These are phyloP conservation scores for Tylochromis polylepis DNA, from an alignment of 2,113 vertebrate genomes.

Conservation along the genomic window DNA sequence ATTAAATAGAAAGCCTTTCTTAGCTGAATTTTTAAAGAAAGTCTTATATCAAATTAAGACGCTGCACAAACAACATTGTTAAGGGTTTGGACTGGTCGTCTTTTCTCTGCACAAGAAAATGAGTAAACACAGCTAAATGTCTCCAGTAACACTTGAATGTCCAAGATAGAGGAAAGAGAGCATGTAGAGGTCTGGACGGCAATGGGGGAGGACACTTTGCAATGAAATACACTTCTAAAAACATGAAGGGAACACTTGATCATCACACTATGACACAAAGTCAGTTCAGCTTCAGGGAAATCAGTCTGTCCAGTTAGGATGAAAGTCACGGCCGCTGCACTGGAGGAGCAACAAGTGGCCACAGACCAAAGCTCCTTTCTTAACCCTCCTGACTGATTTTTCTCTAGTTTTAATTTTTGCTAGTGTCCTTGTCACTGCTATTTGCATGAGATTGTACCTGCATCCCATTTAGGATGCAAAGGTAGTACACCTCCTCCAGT, in stretches of 20 bases:
- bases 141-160: not conserved
- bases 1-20: rapidly evolving
- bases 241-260: not conserved
- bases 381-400: not conserved
- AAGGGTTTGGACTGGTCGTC: conserved; percentile 28
- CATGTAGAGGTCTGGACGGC: not conserved
- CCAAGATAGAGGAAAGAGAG: not conserved
- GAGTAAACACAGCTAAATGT: not conserved
- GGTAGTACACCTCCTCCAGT: not conserved
- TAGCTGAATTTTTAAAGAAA: not conserved
- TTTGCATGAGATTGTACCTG: not conserved
- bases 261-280: not conserved
- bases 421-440: not conserved
- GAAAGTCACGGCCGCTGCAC: not conserved
- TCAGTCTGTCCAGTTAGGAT: not conserved
- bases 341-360: not conserved
- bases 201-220: not conserved
- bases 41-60: not conserved
- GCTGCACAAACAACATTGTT: not conserved
- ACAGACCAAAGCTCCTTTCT: not conserved
- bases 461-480: not conserved
- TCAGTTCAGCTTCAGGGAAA: not conserved
- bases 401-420: not conserved
- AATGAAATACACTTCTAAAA: not conserved
- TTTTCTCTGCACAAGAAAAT: not conserved